Base-by-base conservation (phyloP, 2,888 invertebrate genomes). In the Microchrysa polita region DNA sequence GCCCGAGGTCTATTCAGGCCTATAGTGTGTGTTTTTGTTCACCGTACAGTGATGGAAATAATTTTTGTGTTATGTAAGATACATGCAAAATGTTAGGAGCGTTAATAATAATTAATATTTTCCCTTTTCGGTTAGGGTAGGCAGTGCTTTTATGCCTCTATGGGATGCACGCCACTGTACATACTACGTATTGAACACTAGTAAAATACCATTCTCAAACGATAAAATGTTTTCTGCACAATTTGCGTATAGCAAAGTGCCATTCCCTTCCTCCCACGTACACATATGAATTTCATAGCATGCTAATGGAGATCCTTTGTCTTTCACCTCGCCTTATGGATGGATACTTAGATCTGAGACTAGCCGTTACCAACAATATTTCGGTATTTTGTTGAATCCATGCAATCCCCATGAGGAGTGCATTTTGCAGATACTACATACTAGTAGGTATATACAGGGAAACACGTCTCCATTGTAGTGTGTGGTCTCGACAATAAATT, bases 401-500 rank as follows among this genome's bases (percentile, higher is more conserved):
- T 71, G 69, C 63, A 72, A 63, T 72, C 67, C 74, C 74, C 67
- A 57, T 52, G 72, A 67, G 74, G 40, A 65, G 74, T 74, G 65
- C 63, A 72, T 74, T 74, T 74, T 44, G 59, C 22, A 72, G 72
- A 74, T 74, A 74, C 57, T 52, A 67, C n/a, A 52, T 69, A 57
- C 22, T 42, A n/a, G n/a, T n/a, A n/a, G n/a, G n/a, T n/a, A n/a
- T n/a, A n/a, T n/a, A n/a, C n/a, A n/a, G n/a, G n/a, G 52, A 72
- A 72, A 74, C 72, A 65, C 4, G 59, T 52, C 74, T 22, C 72
- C 16, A n/a, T n/a, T n/a, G 23, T 16, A 48, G 74, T 27, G 65
- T 74, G 67, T 74, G 59, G n/a, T n/a, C 14, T 67, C 59, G 72
- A 65, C 48, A 72, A 74, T 74, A 74, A 72, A 74, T 74, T 72